Percentiles rank a stretch among this genome's conserved stretches.
Conservation (phyloP, 2,888 invertebrate genomes). For the Epirrhoe tristata region DNA sequence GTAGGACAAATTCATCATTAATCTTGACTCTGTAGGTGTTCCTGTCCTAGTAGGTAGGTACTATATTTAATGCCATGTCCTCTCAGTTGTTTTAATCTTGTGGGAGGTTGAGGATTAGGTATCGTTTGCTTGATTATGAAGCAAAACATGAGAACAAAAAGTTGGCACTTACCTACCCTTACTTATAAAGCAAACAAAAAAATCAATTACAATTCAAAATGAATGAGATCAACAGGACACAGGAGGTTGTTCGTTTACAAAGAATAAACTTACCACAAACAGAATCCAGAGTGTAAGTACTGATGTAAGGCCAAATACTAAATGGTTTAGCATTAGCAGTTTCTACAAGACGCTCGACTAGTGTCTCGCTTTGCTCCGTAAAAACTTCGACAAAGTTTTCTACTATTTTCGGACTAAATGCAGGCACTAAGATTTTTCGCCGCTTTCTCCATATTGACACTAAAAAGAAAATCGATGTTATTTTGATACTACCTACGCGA, state of each 20-base stretch:
- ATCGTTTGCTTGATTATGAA: too few relatives aligned
- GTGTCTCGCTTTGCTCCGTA: constrained; percentile 83
- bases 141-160: too few relatives aligned
- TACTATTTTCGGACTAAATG: constrained; percentile 89
- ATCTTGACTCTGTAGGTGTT: neutral
- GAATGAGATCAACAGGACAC: neutral
- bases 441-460: constrained; percentile 86
- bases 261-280: constrained; percentile 82
- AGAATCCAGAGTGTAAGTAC: constrained; percentile 86
- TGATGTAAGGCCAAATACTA: constrained; percentile 82
- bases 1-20: neutral
- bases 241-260: neutral
- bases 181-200: too few relatives aligned
- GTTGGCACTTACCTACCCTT: too few relatives aligned
- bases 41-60: neutral
- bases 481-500: neutral
- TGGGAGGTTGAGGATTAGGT: constrained; percentile 2
- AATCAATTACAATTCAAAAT: constrained; percentile 27
- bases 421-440: constrained; percentile 87
- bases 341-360: constrained; percentile 71
- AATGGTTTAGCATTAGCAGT: constrained; percentile 60
- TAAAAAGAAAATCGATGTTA: constrained; percentile 40
- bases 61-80: neutral
- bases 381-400: constrained; percentile 87
- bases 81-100: neutral